These are phyloP conservation scores for Thamnaconus septentrionalis DNA, from an alignment of 2,113 vertebrate species.

Conservation along the genomic window DNA sequence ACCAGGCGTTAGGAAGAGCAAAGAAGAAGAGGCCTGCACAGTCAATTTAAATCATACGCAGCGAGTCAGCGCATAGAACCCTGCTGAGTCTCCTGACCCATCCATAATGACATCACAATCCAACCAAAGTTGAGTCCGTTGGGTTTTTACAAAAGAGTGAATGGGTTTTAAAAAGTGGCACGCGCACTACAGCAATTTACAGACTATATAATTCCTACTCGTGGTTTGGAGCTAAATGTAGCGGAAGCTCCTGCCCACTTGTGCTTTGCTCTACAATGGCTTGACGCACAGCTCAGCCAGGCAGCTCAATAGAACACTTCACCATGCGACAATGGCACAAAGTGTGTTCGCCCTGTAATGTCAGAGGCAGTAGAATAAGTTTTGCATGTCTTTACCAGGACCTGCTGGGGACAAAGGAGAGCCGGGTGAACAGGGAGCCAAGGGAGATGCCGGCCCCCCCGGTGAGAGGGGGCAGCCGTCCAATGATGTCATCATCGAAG, in stretches of 20 bases:
- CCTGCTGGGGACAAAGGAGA: slow-evolving; percentile 71
- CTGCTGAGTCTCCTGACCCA: not conserved
- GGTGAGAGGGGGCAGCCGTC: slow-evolving; percentile 81
- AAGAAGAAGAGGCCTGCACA: not conserved
- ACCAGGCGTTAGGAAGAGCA: slow-evolving; percentile 19
- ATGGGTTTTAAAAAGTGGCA: not conserved
- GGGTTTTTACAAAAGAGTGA: slow-evolving; percentile 17
- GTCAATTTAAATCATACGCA: not conserved
- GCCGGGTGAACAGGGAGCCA: slow-evolving; percentile 66
- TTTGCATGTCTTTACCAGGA: slow-evolving; percentile 39
- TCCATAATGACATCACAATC: slow-evolving; percentile 5
- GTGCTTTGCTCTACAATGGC: slow-evolving; percentile 15
- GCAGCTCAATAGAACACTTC: not conserved
- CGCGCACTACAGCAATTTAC: slow-evolving; percentile 18
- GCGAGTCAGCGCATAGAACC: not conserved
- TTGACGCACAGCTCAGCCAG: slow-evolving; percentile 27
- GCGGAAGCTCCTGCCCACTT: slow-evolving; percentile 9
- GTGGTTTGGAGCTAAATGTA: slow-evolving; percentile 59
- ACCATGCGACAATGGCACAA: not conserved
- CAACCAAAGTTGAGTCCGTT: slow-evolving; percentile 1
- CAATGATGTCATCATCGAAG: slow-evolving; percentile 78
- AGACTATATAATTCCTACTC: slow-evolving; percentile 48
- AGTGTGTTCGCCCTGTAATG: no score
- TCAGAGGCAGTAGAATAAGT: not conserved
- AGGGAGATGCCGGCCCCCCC: slow-evolving; percentile 83